Evolutionary conservation across 2,797 vertebrate species (phyloP).

Genomic region (Ceyx erithaca): DNA sequence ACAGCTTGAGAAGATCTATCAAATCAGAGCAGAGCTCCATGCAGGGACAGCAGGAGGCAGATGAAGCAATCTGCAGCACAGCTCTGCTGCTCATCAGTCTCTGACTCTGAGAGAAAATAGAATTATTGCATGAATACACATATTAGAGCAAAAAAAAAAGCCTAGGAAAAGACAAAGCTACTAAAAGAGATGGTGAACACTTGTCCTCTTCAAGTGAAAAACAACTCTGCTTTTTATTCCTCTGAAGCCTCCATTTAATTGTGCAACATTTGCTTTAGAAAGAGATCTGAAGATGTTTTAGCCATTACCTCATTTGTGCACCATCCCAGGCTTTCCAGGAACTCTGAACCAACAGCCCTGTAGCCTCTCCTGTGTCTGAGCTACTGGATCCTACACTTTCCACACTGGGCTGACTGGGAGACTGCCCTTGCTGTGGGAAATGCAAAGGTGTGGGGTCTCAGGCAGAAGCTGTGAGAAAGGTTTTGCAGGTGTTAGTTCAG

Average conservation of each 20-base stretch:
- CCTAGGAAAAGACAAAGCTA: background rate
- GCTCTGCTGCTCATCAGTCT: background rate
- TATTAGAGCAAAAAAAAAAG: background rate
- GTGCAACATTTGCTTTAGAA: constrained; percentile 40
- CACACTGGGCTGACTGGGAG: accelerated
- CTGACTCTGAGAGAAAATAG: background rate
- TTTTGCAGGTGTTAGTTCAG: background rate
- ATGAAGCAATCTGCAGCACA: constrained; percentile 48
- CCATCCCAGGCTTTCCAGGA: constrained; percentile 46
- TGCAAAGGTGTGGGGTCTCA: background rate
- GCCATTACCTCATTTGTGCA: constrained; percentile 36
- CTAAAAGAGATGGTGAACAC: background rate
- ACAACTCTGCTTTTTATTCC: constrained; percentile 1
- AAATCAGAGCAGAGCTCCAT: background rate
- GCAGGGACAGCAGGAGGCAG: background rate
- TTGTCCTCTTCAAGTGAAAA: constrained; percentile 12
- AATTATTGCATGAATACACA: background rate
- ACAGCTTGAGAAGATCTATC: constrained; percentile 20
- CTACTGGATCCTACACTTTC: background rate
- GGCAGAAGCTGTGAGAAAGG: background rate
- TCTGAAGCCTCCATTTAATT: constrained; percentile 24
- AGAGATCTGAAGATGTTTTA: constrained; percentile 39
- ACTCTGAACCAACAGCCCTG: constrained; percentile 7
- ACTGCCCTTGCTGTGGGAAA: background rate
- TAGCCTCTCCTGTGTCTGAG: background rate